Percentiles rank a stretch among this genome's conserved stretches.
phyloP scores from a whole-genome alignment of 2,797 vertebrate species.

The Masticophis lateralis region DNA sequence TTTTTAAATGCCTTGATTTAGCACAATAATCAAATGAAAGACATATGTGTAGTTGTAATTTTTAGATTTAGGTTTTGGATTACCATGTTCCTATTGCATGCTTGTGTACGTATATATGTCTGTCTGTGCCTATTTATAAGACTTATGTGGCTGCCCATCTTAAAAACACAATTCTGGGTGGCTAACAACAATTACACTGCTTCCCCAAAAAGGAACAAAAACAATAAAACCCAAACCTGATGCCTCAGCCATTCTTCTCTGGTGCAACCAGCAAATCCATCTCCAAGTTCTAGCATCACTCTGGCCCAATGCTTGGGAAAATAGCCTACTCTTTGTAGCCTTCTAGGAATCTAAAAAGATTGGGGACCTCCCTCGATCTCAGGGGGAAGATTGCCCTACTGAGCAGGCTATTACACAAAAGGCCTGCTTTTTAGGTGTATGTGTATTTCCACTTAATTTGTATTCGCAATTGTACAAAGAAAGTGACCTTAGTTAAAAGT shows the following conservation, averaged over 20 bases:
- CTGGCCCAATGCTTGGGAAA: background rate
- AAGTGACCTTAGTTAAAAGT: background rate
- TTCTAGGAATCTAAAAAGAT: background rate
- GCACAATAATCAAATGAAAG: background rate
- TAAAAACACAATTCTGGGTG: background rate
- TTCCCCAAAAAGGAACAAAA: background rate
- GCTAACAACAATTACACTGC: background rate
- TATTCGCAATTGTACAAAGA: background rate
- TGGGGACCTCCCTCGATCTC: background rate
- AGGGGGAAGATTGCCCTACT: background rate
- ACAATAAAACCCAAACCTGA: background rate
- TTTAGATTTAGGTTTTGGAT: background rate
- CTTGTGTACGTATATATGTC: background rate
- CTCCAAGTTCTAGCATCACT: background rate
- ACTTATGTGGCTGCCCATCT: background rate
- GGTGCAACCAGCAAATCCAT: background rate
- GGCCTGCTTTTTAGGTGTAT: background rate
- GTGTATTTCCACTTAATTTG: background rate
- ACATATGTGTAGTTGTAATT: background rate
- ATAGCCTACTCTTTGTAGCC: background rate
- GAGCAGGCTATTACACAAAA: background rate
- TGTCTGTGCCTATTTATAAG: background rate
- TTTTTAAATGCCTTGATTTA: background rate
- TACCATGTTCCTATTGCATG: background rate
- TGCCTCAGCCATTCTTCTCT: background rate